phyloP scores from a whole-genome alignment of 2,797 vertebrate species.

The Schizothorax lantsangensis region DNA sequence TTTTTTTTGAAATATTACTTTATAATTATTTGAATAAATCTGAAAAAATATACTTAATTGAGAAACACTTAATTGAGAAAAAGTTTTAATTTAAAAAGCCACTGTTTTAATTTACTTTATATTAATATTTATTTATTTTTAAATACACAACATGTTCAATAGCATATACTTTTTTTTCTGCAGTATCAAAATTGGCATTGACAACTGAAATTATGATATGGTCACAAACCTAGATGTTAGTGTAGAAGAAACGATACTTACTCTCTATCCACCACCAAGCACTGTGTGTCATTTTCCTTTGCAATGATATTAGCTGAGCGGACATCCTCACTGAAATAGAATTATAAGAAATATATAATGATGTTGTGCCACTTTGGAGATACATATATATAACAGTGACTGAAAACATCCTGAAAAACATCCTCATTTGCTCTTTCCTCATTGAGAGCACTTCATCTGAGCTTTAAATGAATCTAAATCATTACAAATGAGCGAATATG shows the following conservation, averaged over 20 bases:
- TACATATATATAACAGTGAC: not conserved
- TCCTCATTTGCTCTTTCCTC: not conserved
- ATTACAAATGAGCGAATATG: not conserved
- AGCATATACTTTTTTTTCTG: no score
- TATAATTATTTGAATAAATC: not conserved
- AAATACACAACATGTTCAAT: no score
- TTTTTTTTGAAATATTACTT: not conserved
- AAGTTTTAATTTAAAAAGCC: no score
- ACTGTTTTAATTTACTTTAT: not conserved
- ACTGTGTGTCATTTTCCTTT: conserved; percentile 80
- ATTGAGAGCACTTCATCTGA: not conserved
- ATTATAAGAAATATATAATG: conserved; percentile 26
- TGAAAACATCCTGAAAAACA: conserved; percentile 1
- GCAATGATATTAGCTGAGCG: conserved; percentile 85
- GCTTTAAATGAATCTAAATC: not conserved
- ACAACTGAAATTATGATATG: no score
- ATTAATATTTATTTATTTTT: no score
- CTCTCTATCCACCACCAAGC: conserved; percentile 84
- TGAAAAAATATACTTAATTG: not conserved
- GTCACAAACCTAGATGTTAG: not conserved
- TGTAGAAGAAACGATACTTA: conserved; percentile 67
- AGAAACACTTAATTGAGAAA: not conserved
- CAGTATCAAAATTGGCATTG: no score
- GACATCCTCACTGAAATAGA: conserved; percentile 78
- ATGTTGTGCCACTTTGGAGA: not conserved